Conservation (phyloP, 2,888 invertebrate species). For the Carpatolechia fugitivella region DNA sequence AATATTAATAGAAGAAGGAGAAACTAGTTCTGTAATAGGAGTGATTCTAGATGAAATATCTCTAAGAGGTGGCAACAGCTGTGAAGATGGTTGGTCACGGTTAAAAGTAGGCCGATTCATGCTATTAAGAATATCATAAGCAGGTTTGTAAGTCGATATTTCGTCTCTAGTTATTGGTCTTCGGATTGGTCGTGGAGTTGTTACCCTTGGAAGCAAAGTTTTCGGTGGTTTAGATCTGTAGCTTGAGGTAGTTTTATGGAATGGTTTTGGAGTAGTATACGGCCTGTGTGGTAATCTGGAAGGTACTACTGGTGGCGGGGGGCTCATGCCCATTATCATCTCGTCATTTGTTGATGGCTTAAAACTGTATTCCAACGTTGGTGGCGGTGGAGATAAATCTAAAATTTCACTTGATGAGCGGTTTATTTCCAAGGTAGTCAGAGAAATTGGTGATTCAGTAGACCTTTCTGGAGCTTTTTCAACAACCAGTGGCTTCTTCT, state of each 20-base stretch:
- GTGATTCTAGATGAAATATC: slow-evolving; percentile 43
- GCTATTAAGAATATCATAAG: slow-evolving; percentile 60
- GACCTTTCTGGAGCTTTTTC: slow-evolving; percentile 53
- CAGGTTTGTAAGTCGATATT: slow-evolving; percentile 67
- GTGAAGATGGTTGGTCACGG: slow-evolving; percentile 62
- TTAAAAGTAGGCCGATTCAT: slow-evolving; percentile 57
- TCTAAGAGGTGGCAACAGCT: slow-evolving; percentile 60
- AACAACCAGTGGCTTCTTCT: slow-evolving; percentile 67
- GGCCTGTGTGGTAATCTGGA: slow-evolving; percentile 48
- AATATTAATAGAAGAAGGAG: slow-evolving; percentile 33
- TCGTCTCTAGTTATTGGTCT: slow-evolving; percentile 59
- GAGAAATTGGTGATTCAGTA: slow-evolving; percentile 53
- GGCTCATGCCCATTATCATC: slow-evolving; percentile 78
- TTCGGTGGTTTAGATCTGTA: slow-evolving; percentile 59
- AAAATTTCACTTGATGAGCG: slow-evolving; percentile 63
- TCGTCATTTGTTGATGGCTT: slow-evolving; percentile 69
- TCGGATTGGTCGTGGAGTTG: slow-evolving; percentile 49
- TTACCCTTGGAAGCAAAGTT: slow-evolving; percentile 49
- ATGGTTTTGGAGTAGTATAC: slow-evolving; percentile 51
- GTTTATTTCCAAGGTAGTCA: slow-evolving; percentile 48
- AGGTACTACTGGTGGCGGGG: slow-evolving; percentile 62
- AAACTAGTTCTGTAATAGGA: slow-evolving; percentile 37
- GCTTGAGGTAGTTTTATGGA: slow-evolving; percentile 56
- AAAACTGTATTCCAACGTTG: slow-evolving; percentile 62
- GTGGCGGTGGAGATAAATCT: slow-evolving; percentile 74